Base-by-base conservation (phyloP, 2,797 vertebrate species). In the Rhadinocentrus ornatus region DNA sequence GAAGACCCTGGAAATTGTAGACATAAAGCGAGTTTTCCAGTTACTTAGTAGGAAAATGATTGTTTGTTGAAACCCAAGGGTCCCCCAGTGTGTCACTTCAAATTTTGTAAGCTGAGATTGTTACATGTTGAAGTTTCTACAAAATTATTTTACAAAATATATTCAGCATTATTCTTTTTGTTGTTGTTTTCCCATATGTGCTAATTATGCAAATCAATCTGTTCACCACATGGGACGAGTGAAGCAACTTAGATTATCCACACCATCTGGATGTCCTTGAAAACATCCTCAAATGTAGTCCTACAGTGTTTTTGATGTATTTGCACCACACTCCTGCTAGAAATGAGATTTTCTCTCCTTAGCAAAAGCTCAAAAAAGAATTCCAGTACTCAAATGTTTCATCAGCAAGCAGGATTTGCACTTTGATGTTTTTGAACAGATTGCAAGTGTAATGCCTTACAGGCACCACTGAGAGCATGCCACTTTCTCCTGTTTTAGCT, bases 261-360 rank as follows among this genome's bases (percentile, higher is more conserved):
- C 41, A 77, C 84, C 85, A 89, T 87, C 82, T 92, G 81, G 78
- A 81, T 63, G 64, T 77, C 85, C 71, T 91, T 72, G 80, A 88
- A 81, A 55, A 71, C 41, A 69, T 81, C 58, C 24, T 80, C 39
- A 69, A 56, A 81, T 44, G 53, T 71, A 73, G 55, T 3, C 26
- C 70, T 73, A 44, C 54, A 39, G 60, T 62, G 37, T 71, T 66
- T 71, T 41, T 35, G 57, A 59, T 63, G 41, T 53, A 27, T 53
- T 79, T 2, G 0, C 20, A n/a, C 3, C 18, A 59, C 32, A 46
- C 4, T 63, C 26, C 8, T 44, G 35, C 16, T 41, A n/a, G 46
- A 35, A 35, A 11, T 22, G 18, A 6, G 32, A 41, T 31, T 22
- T 6, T 48, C 22, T 22, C 26, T 29, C 4, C 2, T 24, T 20